Evolutionary conservation across 2,113 vertebrate species (phyloP).

Genomic region (Notothenia rossii): DNA sequence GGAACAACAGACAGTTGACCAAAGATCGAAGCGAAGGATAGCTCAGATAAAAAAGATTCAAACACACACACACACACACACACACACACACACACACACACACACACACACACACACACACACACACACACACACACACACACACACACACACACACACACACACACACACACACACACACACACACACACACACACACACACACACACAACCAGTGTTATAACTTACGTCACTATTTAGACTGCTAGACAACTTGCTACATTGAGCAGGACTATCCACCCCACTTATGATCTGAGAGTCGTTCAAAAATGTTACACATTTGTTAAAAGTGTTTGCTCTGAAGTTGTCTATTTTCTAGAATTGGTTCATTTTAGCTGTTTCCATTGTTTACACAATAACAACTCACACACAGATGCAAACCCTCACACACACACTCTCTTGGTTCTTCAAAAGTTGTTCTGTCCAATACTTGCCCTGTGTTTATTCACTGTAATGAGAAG

Average conservation of each 20-base stretch:
- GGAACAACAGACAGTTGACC: background rate
- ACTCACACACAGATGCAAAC: conserved; percentile 22
- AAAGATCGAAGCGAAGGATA: background rate
- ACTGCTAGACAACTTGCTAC: conserved; percentile 13
- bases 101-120: too few species aligned
- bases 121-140: too few species aligned
- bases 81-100: too few species aligned
- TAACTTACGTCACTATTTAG: conserved; percentile 33
- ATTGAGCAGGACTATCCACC: conserved; percentile 32
- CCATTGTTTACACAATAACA: conserved; percentile 50
- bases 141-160: too few species aligned
- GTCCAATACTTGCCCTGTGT: conserved; percentile 71
- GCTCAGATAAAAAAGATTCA: background rate
- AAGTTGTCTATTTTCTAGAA: conserved; percentile 47
- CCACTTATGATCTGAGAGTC: conserved; percentile 31
- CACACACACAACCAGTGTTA: conserved; percentile 3
- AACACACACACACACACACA: background rate
- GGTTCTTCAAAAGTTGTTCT: conserved; percentile 60
- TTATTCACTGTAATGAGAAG: conserved; percentile 83
- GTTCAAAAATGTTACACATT: conserved; percentile 47
- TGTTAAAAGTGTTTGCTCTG: conserved; percentile 34
- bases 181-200: too few species aligned
- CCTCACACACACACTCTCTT: background rate
- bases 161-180: too few species aligned
- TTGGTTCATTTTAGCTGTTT: conserved; percentile 51